phyloP scores from a whole-genome alignment of 2,113 vertebrate species.

The Morone chrysops region DNA sequence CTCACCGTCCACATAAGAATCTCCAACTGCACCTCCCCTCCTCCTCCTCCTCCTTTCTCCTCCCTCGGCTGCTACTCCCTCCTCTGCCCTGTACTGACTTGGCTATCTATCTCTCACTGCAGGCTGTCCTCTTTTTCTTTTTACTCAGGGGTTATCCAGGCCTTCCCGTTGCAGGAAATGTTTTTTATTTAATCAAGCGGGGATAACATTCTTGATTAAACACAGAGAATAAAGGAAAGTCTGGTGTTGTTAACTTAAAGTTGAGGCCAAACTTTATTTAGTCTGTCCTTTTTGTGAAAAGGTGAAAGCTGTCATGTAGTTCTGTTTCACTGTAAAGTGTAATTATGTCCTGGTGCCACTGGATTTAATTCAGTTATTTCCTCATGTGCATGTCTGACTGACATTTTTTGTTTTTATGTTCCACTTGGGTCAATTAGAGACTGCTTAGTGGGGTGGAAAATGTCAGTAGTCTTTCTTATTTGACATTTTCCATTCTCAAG shows the following conservation, averaged over 20 bases:
- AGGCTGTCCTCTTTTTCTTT: conserved; percentile 45
- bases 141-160: conserved; percentile 42
- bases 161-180: conserved; percentile 61
- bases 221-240: conserved; percentile 35
- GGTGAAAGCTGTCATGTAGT: not conserved
- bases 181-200: conserved; percentile 64
- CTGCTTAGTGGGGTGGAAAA: not conserved
- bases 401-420: not conserved
- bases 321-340: not conserved
- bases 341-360: conserved; percentile 5
- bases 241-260: conserved; percentile 1
- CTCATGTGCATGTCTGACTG: conserved; percentile 9
- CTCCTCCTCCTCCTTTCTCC: not conserved
- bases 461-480: not conserved
- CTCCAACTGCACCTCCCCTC: conserved; percentile 17
- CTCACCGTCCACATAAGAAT: conserved; percentile 23
- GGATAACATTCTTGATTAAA: conserved; percentile 55
- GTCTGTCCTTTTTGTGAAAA: conserved; percentile 12
- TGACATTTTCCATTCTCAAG: conserved; percentile 5
- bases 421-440: not conserved
- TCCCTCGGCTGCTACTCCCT: not conserved
- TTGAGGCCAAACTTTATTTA: conserved; percentile 6
- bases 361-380: conserved; percentile 21
- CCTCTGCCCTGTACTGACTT: conserved; percentile 20
- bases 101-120: conserved; percentile 33